Conservation (phyloP, 2,113 vertebrate species). For the Indicator maculatus region DNA sequence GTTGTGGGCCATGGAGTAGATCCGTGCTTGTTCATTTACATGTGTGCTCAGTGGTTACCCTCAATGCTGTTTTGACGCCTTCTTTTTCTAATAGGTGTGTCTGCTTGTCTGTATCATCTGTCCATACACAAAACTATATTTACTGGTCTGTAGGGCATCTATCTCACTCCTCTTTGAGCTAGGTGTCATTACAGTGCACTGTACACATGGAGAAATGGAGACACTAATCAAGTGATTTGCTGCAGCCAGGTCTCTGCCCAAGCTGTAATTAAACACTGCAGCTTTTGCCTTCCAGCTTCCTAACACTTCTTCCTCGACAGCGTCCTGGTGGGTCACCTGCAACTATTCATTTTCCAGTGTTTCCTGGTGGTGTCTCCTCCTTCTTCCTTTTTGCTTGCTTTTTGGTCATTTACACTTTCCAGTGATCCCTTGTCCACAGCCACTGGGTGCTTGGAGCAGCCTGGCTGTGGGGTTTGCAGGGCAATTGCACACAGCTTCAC, state of each 20-base stretch:
- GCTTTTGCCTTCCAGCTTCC: neutral
- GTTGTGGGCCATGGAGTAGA: accelerated
- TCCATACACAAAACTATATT: neutral
- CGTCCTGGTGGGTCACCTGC: neutral
- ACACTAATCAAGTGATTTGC: neutral
- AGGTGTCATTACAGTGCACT: neutral
- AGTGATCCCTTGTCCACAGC: neutral
- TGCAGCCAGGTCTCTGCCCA: neutral
- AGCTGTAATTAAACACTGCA: neutral
- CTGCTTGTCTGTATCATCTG: neutral
- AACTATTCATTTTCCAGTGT: neutral
- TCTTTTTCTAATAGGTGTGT: neutral
- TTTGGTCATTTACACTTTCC: neutral
- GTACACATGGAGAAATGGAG: neutral
- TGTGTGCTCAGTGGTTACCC: neutral
- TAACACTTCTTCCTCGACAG: neutral
- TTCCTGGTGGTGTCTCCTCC: neutral
- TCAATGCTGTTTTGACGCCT: neutral
- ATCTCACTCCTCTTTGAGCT: neutral
- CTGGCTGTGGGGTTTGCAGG: neutral
- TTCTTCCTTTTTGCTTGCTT: neutral
- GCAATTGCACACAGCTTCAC: neutral
- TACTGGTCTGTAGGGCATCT: neutral
- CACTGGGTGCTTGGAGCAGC: neutral
- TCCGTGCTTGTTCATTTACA: neutral